These are phyloP conservation scores for Diacarnus erythraeanus DNA, from an alignment of 37 sponge, comb jelly and placozoan species.

Conservation along the genomic window DNA sequence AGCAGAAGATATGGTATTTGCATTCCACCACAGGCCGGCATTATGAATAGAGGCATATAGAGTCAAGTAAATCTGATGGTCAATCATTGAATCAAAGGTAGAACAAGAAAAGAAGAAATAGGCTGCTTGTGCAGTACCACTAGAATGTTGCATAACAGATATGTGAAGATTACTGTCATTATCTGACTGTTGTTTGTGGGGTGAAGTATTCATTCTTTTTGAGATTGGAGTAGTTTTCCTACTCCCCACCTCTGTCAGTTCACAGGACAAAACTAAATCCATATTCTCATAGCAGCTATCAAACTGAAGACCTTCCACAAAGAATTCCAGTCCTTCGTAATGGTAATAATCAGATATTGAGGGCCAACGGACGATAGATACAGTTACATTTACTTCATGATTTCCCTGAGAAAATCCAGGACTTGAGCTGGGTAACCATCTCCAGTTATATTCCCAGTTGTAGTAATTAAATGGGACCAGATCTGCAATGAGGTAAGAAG, in stretches of 20 bases:
- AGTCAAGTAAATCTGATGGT: not conserved
- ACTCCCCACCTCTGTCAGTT: slow-evolving; percentile 7
- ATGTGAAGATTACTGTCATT: not conserved
- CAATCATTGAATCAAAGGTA: not conserved
- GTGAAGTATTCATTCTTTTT: too few species aligned
- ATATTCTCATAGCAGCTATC: not conserved
- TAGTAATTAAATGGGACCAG: slow-evolving; percentile 11
- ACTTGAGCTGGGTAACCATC: not conserved
- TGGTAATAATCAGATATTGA: slow-evolving; percentile 11
- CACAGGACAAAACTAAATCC: slow-evolving; percentile 13
- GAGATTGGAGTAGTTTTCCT: too few species aligned
- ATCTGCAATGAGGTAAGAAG: not conserved
- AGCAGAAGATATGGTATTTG: not conserved
- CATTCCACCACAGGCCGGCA: slow-evolving; percentile 23
- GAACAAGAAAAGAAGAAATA: slow-evolving; percentile 23
- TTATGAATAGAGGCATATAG: not conserved
- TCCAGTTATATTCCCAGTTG: slow-evolving; percentile 18
- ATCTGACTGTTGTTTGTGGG: not conserved
- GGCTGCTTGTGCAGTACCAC: not conserved
- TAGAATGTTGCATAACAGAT: not conserved
- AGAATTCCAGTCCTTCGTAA: slow-evolving; percentile 46
- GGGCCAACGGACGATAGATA: slow-evolving; percentile 17
- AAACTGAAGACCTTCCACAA: not conserved
- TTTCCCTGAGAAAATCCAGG: not conserved
- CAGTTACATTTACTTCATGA: not conserved